phyloP scores from a whole-genome alignment of 2,113 vertebrate genomes.

The Scopus umbretta region DNA sequence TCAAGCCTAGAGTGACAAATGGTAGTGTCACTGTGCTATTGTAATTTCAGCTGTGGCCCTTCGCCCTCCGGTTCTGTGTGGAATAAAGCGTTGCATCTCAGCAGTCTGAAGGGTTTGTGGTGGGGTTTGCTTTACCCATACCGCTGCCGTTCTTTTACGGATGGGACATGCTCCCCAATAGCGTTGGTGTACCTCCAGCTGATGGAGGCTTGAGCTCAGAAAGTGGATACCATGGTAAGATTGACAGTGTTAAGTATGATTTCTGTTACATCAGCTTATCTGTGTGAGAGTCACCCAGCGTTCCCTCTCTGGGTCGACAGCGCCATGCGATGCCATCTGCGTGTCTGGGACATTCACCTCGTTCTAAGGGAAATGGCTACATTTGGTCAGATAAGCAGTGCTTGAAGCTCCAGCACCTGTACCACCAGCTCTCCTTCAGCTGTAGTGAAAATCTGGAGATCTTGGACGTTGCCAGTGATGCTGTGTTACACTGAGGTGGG shows the following conservation, averaged over 20 bases:
- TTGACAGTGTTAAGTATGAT: neutral
- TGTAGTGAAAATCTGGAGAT: neutral
- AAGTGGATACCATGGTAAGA: too few relatives aligned
- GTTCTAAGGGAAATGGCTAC: neutral
- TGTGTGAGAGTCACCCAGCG: neutral
- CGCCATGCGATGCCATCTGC: neutral
- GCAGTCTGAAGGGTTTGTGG: neutral
- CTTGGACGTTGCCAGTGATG: neutral
- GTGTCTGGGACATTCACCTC: neutral
- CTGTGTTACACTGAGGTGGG: neutral
- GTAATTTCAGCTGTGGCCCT: neutral
- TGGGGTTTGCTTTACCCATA: neutral
- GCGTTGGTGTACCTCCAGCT: neutral
- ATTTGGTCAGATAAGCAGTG: neutral
- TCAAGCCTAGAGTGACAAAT: neutral
- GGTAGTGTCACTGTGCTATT: neutral
- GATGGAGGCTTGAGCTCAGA: neutral
- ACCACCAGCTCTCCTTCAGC: neutral
- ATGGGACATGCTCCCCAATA: neutral
- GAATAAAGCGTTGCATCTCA: neutral
- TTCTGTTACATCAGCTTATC: neutral
- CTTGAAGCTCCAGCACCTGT: neutral
- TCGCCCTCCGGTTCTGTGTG: neutral
- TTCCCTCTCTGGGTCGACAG: neutral
- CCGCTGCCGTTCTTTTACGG: accelerated